Percentiles rank a stretch among this genome's conserved stretches.
phyloP scores from a whole-genome alignment of 1,140 invertebrate species.

The Forficula auricularia region DNA sequence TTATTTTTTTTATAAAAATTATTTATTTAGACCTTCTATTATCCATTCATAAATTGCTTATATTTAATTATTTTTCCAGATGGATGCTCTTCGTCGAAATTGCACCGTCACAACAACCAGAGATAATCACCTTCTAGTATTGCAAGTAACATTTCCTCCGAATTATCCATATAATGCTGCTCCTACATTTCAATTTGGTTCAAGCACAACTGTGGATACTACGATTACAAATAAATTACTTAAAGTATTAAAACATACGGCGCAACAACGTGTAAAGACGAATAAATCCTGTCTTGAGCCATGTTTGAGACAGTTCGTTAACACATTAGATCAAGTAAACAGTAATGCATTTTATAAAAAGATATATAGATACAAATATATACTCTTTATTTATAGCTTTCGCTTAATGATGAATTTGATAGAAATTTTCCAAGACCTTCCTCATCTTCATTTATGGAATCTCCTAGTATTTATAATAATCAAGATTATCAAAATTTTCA shows the following conservation, averaged over 20 bases:
- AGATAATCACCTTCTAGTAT: conserved; percentile 50
- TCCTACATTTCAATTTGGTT: conserved; percentile 52
- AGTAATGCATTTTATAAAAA: conserved; percentile 6
- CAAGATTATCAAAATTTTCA: conserved; percentile 23
- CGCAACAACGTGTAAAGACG: conserved; percentile 52
- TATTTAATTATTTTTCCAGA: conserved; percentile 21
- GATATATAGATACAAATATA: background rate
- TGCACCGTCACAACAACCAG: conserved; percentile 56
- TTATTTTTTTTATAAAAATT: too few relatives aligned
- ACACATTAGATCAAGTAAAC: conserved; percentile 41
- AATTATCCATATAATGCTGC: conserved; percentile 55
- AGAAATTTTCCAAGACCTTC: conserved; percentile 22
- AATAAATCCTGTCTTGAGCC: conserved; percentile 63
- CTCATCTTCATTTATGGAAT: conserved; percentile 13
- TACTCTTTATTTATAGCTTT: conserved; percentile 20
- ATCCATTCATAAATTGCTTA: too few relatives aligned
- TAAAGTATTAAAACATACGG: conserved; percentile 54
- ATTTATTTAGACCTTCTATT: too few relatives aligned
- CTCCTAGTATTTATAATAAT: conserved; percentile 27
- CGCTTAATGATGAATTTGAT: conserved; percentile 28
- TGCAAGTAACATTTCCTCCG: conserved; percentile 63
- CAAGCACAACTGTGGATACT: conserved; percentile 39
- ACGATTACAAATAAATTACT: conserved; percentile 38
- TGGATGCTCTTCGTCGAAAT: conserved; percentile 48
- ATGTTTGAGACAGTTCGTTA: conserved; percentile 55